These are phyloP conservation scores for Poeciliopsis occidentalis DNA, from an alignment of 2,113 vertebrate genomes.

Conservation along the genomic window DNA sequence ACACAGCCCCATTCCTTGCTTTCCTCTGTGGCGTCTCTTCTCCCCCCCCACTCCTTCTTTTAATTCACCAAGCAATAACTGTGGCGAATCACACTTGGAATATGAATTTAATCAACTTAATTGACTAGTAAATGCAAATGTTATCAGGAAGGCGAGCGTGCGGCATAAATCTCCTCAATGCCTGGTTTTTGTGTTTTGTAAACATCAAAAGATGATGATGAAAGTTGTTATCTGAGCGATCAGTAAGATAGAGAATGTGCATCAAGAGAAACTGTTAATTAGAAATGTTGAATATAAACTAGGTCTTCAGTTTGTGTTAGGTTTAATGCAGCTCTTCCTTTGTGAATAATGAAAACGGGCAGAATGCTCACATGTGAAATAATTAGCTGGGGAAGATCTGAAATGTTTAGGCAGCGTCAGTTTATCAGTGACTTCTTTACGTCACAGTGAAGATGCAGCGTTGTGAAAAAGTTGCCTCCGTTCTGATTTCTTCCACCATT, in stretches of 20 bases:
- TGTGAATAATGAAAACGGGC: slow-evolving; percentile 56
- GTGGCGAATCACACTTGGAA: slow-evolving; percentile 61
- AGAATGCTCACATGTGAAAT: slow-evolving; percentile 46
- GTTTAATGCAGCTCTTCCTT: slow-evolving; percentile 47
- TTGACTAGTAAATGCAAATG: slow-evolving; percentile 76
- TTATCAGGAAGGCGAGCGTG: slow-evolving; percentile 58
- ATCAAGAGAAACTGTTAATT: slow-evolving; percentile 67
- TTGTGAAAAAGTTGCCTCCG: too few relatives aligned
- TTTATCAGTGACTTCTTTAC: slow-evolving; percentile 23
- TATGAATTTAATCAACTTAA: slow-evolving; percentile 76
- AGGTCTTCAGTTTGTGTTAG: slow-evolving; percentile 48
- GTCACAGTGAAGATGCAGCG: background rate
- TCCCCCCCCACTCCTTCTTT: slow-evolving; percentile 29
- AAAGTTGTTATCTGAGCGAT: slow-evolving; percentile 72
- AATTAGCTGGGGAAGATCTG: slow-evolving; percentile 51
- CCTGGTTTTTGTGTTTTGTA: slow-evolving; percentile 62
- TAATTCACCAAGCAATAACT: slow-evolving; percentile 56
- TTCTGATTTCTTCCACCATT: too few relatives aligned
- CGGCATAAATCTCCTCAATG: slow-evolving; percentile 59
- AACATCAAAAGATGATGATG: slow-evolving; percentile 74
- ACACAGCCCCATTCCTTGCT: slow-evolving; percentile 11
- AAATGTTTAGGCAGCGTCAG: slow-evolving; percentile 29
- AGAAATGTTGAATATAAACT: slow-evolving; percentile 63
- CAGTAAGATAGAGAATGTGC: slow-evolving; percentile 61
- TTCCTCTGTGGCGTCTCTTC: slow-evolving; percentile 28